These are phyloP conservation scores for Halichoerus grypus DNA, from an alignment of 2,113 vertebrate species.

Conservation along the genomic window DNA sequence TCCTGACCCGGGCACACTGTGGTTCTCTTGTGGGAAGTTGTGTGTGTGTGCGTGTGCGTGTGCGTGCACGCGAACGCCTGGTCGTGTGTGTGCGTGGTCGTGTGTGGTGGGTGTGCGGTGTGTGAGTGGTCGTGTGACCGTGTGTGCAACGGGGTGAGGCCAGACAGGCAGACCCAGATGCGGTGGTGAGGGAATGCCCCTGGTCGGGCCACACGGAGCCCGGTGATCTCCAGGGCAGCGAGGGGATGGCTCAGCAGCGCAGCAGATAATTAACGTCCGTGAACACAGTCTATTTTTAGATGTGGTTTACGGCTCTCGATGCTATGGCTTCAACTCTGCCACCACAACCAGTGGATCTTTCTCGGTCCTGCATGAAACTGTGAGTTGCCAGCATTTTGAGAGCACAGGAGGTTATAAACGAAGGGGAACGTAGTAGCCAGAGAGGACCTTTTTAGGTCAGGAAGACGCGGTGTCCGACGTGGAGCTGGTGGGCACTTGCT, in stretches of 20 bases:
- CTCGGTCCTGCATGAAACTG: not conserved
- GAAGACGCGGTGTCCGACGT: not conserved
- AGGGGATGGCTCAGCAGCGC: constrained; percentile 58
- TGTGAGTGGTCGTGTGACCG: rapidly evolving
- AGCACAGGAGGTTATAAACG: not conserved
- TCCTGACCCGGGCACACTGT: rapidly evolving
- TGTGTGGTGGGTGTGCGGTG: not conserved
- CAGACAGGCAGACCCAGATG: not conserved
- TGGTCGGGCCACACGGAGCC: not conserved
- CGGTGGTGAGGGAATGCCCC: not conserved
- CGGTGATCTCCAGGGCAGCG: not conserved
- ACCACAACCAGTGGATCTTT: not conserved
- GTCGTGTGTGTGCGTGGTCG: not conserved
- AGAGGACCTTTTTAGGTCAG: not conserved
- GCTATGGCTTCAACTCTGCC: not conserved
- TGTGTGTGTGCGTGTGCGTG: rapidly evolving
- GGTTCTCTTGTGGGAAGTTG: not conserved
- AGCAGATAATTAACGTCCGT: not conserved
- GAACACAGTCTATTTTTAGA: constrained; percentile 49
- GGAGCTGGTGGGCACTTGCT: not conserved
- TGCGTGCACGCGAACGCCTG: too few relatives aligned
- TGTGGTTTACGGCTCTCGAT: constrained; percentile 2
- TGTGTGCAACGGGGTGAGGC: too few relatives aligned
- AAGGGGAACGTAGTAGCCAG: not conserved
- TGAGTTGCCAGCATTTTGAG: not conserved